phyloP scores from a whole-genome alignment of 2,888 invertebrate species.

The Actias luna region DNA sequence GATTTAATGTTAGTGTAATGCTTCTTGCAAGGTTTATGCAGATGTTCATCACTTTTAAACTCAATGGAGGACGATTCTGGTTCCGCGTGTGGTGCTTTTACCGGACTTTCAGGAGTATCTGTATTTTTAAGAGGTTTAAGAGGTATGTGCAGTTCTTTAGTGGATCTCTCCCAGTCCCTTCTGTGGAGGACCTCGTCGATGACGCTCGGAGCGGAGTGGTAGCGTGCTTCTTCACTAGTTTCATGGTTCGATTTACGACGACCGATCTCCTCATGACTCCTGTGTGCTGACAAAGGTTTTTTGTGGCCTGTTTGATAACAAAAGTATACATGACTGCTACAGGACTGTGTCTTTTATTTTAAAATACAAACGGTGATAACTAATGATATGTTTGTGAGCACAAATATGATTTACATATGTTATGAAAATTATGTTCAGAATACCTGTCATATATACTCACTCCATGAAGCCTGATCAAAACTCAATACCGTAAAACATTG shows the following conservation, averaged over 20 bases:
- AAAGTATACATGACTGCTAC: background rate
- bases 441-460: too few species aligned
- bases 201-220: slow-evolving; percentile 73
- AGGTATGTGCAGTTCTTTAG: slow-evolving; percentile 65
- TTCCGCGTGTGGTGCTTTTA: slow-evolving; percentile 39
- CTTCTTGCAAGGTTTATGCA: slow-evolving; percentile 57
- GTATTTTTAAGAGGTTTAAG: slow-evolving; percentile 41
- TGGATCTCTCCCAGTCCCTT: slow-evolving; percentile 71
- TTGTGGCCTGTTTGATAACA: slow-evolving; percentile 42
- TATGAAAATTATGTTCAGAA: too few species aligned
- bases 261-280: slow-evolving; percentile 69
- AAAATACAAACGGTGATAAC: background rate
- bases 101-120: slow-evolving; percentile 36
- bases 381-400: background rate
- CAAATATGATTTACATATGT: background rate
- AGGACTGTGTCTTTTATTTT: background rate
- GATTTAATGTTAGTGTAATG: slow-evolving; percentile 70
- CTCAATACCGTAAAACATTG: too few species aligned
- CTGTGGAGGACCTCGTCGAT: slow-evolving; percentile 69
- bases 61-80: slow-evolving; percentile 46
- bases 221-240: slow-evolving; percentile 40
- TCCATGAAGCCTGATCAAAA: too few species aligned
- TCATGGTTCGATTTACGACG: slow-evolving; percentile 54
- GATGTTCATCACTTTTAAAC: slow-evolving; percentile 40
- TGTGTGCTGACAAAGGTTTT: slow-evolving; percentile 60